phyloP scores from a whole-genome alignment of 2,113 vertebrate species.

The Etheostoma spectabile region DNA sequence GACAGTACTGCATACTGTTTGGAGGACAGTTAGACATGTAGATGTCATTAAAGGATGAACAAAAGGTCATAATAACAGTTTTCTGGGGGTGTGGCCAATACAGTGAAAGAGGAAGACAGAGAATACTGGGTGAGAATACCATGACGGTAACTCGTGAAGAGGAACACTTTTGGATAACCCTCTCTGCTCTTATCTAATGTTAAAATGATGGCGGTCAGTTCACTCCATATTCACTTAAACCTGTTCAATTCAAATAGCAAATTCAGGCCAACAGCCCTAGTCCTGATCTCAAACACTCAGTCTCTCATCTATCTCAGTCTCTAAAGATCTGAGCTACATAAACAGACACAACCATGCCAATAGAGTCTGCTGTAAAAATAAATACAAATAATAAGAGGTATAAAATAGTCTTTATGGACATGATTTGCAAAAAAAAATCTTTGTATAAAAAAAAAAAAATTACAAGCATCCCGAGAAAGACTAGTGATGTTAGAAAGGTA shows the following conservation, averaged over 20 bases:
- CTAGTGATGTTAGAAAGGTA: constrained; percentile 58
- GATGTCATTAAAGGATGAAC: not conserved
- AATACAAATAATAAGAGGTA: constrained; percentile 66
- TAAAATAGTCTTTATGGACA: constrained; percentile 71
- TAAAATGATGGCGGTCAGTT: constrained; percentile 49
- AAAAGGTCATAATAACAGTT: not conserved
- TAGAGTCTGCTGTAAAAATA: constrained; percentile 51
- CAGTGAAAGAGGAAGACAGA: constrained; percentile 1
- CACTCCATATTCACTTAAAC: constrained; percentile 62
- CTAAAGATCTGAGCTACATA: constrained; percentile 35
- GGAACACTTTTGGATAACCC: constrained; percentile 18
- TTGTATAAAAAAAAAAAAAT: constrained; percentile 58
- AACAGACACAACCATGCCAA: constrained; percentile 53
- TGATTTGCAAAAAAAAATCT: constrained; percentile 59
- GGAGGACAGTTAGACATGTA: constrained; percentile 22
- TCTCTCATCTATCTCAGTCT: constrained; percentile 27
- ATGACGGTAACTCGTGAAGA: constrained; percentile 32
- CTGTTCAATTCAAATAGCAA: constrained; percentile 78
- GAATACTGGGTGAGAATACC: constrained; percentile 14
- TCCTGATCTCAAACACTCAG: constrained; percentile 42
- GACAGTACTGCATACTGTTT: constrained; percentile 60
- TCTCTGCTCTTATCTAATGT: constrained; percentile 28
- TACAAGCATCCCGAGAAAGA: constrained; percentile 51
- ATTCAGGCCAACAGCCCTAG: constrained; percentile 68
- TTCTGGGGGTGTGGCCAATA: not conserved